Percentiles rank a stretch among this genome's conserved stretches.
Evolutionary conservation across 2,888 invertebrate genomes (phyloP).

Genomic region (Apantesis nais): DNA sequence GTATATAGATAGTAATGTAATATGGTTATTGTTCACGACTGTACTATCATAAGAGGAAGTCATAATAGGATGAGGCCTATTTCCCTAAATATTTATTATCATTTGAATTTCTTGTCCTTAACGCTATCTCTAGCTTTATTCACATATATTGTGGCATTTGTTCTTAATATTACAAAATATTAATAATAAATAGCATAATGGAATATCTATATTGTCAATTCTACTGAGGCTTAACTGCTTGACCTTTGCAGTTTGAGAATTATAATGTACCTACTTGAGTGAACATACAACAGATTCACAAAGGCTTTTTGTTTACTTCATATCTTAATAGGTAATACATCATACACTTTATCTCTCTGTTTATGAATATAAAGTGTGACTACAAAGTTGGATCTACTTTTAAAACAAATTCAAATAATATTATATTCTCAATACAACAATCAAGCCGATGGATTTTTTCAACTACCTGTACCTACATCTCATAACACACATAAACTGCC

Average conservation of each 20-base stretch:
- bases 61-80: slow-evolving; percentile 26
- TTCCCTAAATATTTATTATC: slow-evolving; percentile 26
- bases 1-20: slow-evolving; percentile 2
- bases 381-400: neutral
- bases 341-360: neutral
- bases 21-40: slow-evolving; percentile 16
- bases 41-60: slow-evolving; percentile 13
- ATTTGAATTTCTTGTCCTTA: slow-evolving; percentile 35
- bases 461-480: slow-evolving; percentile 24
- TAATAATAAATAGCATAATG: slow-evolving; percentile 67
- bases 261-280: slow-evolving; percentile 57
- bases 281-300: slow-evolving; percentile 63
- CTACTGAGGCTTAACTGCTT: slow-evolving; percentile 71
- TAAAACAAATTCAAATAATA: neutral
- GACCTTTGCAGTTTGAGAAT: slow-evolving; percentile 53
- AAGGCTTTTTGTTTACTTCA: slow-evolving; percentile 17
- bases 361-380: neutral
- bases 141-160: slow-evolving; percentile 63
- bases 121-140: slow-evolving; percentile 66
- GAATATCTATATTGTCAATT: slow-evolving; percentile 82
- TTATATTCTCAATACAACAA: neutral
- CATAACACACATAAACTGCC: no score
- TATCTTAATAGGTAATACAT: neutral
- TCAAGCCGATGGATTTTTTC: neutral
- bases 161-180: slow-evolving; percentile 70